Conservation (phyloP, 2,888 invertebrate species). For the Spisula subtruncata region DNA sequence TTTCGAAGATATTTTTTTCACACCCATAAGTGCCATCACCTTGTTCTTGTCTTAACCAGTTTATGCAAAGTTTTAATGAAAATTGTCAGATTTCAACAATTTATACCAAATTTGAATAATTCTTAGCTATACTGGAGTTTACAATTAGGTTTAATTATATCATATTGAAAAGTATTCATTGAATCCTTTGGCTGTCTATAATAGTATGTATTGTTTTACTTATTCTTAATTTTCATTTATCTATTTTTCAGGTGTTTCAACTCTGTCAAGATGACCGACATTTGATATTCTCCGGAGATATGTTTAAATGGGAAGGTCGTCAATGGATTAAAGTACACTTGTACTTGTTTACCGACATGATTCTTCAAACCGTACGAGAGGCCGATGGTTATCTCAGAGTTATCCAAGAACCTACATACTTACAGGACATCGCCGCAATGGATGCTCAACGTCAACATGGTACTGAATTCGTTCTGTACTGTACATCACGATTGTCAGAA, state of each 20-base stretch:
- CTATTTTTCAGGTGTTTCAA: constrained; percentile 80
- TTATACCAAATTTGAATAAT: too few species aligned
- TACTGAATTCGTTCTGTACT: constrained; percentile 81
- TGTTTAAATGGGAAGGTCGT: constrained; percentile 80
- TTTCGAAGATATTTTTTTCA: too few species aligned
- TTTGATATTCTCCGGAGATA: constrained; percentile 84
- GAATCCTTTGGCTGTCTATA: background rate
- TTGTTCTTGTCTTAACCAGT: too few species aligned
- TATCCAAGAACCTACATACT: constrained; percentile 79
- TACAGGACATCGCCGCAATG: constrained; percentile 80
- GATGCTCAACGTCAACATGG: constrained; percentile 80
- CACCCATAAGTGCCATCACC: too few species aligned
- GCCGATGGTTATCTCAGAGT: constrained; percentile 79
- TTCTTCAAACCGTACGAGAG: constrained; percentile 80
- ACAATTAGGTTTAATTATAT: too few species aligned
- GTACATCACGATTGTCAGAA: constrained; percentile 54
- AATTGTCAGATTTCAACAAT: too few species aligned
- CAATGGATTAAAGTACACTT: constrained; percentile 82
- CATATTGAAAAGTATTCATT: too few species aligned
- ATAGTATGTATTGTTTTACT: background rate
- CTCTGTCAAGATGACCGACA: constrained; percentile 84
- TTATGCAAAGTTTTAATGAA: too few species aligned
- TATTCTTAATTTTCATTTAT: background rate
- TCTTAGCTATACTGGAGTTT: too few species aligned
- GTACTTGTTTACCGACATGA: constrained; percentile 84